phyloP scores from a whole-genome alignment of 2,113 vertebrate species.

The Urocynchramus pylzowi region DNA sequence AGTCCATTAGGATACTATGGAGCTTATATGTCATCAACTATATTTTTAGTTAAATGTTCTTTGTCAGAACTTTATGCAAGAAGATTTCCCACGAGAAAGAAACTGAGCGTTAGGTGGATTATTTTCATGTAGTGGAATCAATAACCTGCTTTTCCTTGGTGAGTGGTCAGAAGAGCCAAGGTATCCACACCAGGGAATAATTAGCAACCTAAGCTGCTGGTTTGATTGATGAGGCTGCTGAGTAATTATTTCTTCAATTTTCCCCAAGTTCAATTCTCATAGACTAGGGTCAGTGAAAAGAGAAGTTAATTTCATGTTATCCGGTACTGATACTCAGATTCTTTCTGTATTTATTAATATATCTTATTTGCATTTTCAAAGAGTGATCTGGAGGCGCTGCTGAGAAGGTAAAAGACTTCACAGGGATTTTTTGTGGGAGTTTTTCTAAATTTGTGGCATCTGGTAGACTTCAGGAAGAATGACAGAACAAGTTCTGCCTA shows the following conservation, averaged over 20 bases:
- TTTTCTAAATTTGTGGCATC: slow-evolving; percentile 11
- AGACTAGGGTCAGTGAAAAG: not conserved
- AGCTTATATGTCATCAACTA: not conserved
- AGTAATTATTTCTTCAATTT: slow-evolving; percentile 47
- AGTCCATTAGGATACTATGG: not conserved
- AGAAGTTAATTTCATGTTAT: not conserved
- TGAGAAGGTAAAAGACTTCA: not conserved
- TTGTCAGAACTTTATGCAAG: slow-evolving; percentile 40
- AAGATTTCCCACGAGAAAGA: slow-evolving; percentile 25
- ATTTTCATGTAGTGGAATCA: slow-evolving; percentile 40
- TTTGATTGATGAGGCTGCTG: slow-evolving; percentile 56
- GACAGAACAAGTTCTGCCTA: not conserved
- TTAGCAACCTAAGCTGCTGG: slow-evolving; percentile 24
- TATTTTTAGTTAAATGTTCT: not conserved
- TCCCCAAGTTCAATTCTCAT: not conserved
- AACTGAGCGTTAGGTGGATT: slow-evolving; percentile 37
- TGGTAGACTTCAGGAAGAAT: not conserved
- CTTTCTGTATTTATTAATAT: not conserved
- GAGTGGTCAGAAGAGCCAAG: slow-evolving; percentile 37
- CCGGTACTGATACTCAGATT: not conserved
- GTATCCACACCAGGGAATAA: slow-evolving; percentile 38
- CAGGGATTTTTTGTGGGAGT: not conserved
- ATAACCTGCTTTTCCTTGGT: slow-evolving; percentile 26
- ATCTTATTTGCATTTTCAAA: not conserved
- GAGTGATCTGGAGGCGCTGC: not conserved